These are phyloP conservation scores for Verasper variegatus DNA, from an alignment of 2,113 vertebrate species.

Conservation along the genomic window DNA sequence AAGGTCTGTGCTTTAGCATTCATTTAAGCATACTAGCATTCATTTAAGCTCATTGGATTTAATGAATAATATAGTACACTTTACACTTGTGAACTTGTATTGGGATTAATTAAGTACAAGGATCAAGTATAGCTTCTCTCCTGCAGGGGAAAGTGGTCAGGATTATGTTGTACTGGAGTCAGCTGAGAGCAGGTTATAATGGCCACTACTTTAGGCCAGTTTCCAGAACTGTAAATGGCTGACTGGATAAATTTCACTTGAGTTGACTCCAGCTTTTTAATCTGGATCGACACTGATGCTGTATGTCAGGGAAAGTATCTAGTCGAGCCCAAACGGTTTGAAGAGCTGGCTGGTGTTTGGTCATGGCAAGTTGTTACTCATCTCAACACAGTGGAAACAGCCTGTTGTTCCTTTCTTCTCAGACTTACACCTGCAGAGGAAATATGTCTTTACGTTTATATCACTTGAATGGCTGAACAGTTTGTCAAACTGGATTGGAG, in stretches of 20 bases:
- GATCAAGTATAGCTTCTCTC: not conserved
- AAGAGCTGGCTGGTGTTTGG: not conserved
- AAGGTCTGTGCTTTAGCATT: too few relatives aligned
- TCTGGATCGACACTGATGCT: not conserved
- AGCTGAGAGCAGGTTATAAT: not conserved
- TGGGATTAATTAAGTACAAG: too few relatives aligned
- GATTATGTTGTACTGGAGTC: conserved; percentile 1
- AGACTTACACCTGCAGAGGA: too few relatives aligned
- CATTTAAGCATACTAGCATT: too few relatives aligned
- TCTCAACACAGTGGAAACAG: not conserved
- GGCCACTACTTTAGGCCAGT: conserved; percentile 1
- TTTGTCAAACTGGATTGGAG: too few relatives aligned
- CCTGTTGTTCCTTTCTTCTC: not conserved
- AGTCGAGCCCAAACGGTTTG: not conserved
- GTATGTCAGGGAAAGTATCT: not conserved
- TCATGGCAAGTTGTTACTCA: not conserved
- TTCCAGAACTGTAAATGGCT: conserved; percentile 11
- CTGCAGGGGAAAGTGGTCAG: not conserved
- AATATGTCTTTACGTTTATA: too few relatives aligned
- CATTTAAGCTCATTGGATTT: too few relatives aligned
- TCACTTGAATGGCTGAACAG: too few relatives aligned
- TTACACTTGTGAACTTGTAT: too few relatives aligned
- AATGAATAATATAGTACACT: too few relatives aligned
- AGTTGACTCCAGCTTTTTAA: conserved; percentile 9
- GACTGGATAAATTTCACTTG: not conserved